Percentiles rank a stretch among this genome's conserved stretches.
Evolutionary conservation across 2,113 vertebrate genomes (phyloP).

Genomic region (Machaerirhynchus nigripectus): DNA sequence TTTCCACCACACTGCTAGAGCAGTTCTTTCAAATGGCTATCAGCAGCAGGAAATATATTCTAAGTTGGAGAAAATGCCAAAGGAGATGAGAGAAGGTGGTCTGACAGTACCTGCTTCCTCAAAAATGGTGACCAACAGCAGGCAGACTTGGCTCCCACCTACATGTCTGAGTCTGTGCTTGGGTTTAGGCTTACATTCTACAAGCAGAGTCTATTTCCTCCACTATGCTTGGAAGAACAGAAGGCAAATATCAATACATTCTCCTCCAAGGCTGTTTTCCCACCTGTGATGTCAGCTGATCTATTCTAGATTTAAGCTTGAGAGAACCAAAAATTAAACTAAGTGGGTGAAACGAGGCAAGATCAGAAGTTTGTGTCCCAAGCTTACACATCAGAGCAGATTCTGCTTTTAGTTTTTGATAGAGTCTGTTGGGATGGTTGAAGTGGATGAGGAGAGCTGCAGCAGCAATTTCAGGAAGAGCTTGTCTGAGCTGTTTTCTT

Average conservation of each 20-base stretch:
- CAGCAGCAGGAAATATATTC: background rate
- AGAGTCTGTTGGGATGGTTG: background rate
- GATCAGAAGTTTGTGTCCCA: background rate
- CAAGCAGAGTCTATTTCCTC: background rate
- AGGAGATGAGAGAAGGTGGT: background rate
- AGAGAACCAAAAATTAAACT: background rate
- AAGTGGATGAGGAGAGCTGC: background rate
- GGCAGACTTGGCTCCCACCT: background rate
- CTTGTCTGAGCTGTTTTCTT: background rate
- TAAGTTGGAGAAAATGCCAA: background rate
- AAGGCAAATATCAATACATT: background rate
- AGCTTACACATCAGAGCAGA: background rate
- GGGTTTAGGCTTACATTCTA: background rate
- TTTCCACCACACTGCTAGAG: background rate
- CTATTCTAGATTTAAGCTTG: background rate
- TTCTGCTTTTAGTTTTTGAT: background rate
- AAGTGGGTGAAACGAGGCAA: background rate
- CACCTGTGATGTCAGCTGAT: background rate
- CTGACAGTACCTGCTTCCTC: background rate
- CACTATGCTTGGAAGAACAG: background rate
- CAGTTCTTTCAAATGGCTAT: background rate
- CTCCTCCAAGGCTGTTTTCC: background rate
- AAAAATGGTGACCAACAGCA: background rate
- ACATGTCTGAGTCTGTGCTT: background rate
- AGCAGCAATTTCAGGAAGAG: background rate